phyloP scores from a whole-genome alignment of 2,113 vertebrate genomes.

The Macrotus californicus region DNA sequence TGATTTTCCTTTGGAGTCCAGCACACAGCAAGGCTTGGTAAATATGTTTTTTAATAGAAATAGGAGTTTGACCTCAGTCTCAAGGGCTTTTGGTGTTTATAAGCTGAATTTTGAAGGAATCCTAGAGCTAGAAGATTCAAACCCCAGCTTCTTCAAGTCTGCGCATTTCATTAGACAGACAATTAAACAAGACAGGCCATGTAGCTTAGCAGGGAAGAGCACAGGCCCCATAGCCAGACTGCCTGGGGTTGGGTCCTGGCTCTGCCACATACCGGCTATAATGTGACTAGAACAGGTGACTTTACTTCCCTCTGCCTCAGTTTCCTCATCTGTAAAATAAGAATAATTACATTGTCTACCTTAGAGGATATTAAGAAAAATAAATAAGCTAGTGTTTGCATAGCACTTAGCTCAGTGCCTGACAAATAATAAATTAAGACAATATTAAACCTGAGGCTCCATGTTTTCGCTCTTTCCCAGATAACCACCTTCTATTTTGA shows the following conservation, averaged over 20 bases:
- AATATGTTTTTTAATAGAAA: neutral
- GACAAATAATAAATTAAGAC: neutral
- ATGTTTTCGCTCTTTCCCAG: neutral
- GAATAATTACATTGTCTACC: neutral
- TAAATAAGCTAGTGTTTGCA: neutral
- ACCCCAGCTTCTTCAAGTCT: neutral
- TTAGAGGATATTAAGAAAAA: neutral
- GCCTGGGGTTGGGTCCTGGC: neutral
- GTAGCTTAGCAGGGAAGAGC: no score
- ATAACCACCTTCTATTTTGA: neutral
- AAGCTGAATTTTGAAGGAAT: neutral
- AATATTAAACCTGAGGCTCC: neutral
- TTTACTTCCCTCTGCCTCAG: neutral
- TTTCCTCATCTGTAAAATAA: neutral
- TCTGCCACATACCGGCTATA: neutral
- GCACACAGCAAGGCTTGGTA: neutral
- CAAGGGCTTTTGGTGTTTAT: neutral
- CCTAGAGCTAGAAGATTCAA: neutral
- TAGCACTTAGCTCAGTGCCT: neutral
- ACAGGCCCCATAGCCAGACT: accelerated
- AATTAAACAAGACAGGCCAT: neutral
- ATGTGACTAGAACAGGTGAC: neutral
- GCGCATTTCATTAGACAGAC: neutral
- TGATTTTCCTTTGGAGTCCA: neutral
- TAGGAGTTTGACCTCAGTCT: neutral